Conservation (phyloP, 2,113 vertebrate genomes). For the Nycticorax nycticorax region DNA sequence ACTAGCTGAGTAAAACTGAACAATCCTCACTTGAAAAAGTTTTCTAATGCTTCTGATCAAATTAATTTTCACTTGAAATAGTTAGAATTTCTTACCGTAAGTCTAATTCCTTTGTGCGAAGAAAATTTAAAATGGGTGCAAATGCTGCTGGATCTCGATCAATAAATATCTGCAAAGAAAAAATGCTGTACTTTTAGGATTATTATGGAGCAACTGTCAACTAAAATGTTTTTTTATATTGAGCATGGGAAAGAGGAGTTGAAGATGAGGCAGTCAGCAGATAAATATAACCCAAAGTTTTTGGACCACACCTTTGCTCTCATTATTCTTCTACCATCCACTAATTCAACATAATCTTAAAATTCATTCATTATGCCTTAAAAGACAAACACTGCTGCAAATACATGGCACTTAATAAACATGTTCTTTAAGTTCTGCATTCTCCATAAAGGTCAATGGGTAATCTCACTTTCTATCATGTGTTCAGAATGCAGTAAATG, state of each 20-base stretch:
- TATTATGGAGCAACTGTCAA: neutral
- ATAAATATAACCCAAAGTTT: neutral
- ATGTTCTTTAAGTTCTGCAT: neutral
- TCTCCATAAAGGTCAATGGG: neutral
- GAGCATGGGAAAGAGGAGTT: neutral
- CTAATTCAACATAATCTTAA: neutral
- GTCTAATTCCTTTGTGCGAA: constrained; percentile 97
- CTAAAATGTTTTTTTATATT: neutral
- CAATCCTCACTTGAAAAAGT: neutral
- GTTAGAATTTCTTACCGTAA: constrained; percentile 80
- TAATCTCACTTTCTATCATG: neutral
- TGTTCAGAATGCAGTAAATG: neutral
- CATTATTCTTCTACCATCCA: neutral
- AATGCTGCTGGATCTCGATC: constrained; percentile 97
- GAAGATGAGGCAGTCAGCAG: neutral
- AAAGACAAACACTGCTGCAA: neutral
- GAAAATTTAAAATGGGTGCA: constrained; percentile 98
- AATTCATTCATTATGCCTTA: neutral
- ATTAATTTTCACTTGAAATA: neutral
- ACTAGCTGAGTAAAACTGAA: neutral
- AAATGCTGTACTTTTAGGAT: neutral
- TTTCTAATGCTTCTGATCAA: neutral
- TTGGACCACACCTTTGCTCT: neutral
- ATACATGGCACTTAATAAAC: neutral
- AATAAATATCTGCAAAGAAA: constrained; percentile 93